These are phyloP conservation scores for Thelaira solivaga DNA, from an alignment of 2,888 invertebrate species.

Conservation along the genomic window DNA sequence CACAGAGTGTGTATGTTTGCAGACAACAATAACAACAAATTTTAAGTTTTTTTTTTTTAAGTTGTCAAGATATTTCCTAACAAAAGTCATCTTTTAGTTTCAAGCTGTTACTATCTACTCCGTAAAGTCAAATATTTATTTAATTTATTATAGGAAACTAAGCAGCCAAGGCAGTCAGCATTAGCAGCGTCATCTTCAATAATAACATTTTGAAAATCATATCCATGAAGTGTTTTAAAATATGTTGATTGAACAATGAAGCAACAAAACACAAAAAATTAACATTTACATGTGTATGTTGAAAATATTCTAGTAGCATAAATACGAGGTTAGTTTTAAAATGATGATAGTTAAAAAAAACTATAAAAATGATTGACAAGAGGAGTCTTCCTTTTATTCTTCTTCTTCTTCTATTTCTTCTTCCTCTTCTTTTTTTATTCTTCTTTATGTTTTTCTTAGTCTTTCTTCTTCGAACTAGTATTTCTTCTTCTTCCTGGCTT, in stretches of 20 bases:
- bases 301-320: not conserved
- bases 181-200: constrained; percentile 33
- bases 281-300: not conserved
- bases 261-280: not conserved
- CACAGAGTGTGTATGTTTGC: not conserved
- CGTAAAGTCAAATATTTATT: not conserved
- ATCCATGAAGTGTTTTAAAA: constrained; percentile 68
- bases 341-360: too few relatives aligned
- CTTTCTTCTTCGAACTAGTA: too few relatives aligned
- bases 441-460: too few relatives aligned
- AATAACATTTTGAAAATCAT: constrained; percentile 61
- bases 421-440: too few relatives aligned
- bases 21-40: too few relatives aligned
- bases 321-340: too few relatives aligned
- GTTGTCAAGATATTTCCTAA: constrained; percentile 14
- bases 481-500: too few relatives aligned
- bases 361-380: too few relatives aligned
- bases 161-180: not conserved
- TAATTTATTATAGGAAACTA: constrained; percentile 13
- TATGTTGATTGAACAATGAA: constrained; percentile 65
- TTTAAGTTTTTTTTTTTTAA: too few relatives aligned
- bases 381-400: too few relatives aligned
- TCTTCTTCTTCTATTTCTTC: too few relatives aligned
- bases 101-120: constrained; percentile 8
- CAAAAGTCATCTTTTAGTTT: constrained; percentile 28